phyloP scores from a whole-genome alignment of 2,797 vertebrate genomes.

The Scleropages formosus region DNA sequence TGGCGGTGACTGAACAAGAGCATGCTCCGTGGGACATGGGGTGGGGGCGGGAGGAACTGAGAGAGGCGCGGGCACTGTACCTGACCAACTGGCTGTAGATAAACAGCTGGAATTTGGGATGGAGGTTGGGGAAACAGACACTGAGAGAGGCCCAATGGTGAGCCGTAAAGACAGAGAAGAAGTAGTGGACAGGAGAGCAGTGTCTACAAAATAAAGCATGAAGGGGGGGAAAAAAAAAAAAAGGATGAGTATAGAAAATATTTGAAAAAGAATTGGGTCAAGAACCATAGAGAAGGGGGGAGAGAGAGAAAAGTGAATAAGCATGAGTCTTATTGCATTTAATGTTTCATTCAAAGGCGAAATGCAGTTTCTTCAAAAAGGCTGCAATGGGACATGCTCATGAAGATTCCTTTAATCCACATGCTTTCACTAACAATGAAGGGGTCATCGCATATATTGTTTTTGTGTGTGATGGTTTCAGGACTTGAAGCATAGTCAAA shows the following conservation, averaged over 20 bases:
- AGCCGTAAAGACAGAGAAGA: constrained; percentile 99
- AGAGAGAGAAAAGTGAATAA: constrained; percentile 58
- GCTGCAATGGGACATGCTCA: too few relatives aligned
- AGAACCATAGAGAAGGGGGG: constrained; percentile 58
- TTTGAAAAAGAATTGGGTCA: constrained; percentile 12
- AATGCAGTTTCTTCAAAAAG: constrained; percentile 6
- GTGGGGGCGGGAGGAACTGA: constrained; percentile 62
- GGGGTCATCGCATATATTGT: too few relatives aligned
- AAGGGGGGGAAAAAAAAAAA: constrained; percentile 80
- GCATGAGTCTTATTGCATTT: constrained; percentile 47
- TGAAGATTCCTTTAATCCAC: background rate
- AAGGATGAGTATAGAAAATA: constrained; percentile 30
- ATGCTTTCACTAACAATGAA: background rate
- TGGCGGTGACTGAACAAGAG: constrained; percentile 77
- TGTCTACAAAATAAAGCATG: constrained; percentile 98
- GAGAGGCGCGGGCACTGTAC: constrained; percentile 81
- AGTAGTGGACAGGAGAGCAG: constrained; percentile 98
- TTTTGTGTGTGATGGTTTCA: background rate
- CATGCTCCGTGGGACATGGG: constrained; percentile 82
- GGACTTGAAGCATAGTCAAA: background rate
- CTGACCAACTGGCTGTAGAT: constrained; percentile 99
- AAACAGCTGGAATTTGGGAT: constrained; percentile 99
- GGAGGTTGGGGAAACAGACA: constrained; percentile 98
- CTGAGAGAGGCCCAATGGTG: constrained; percentile 98
- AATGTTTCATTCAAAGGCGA: constrained; percentile 20